phyloP scores from a whole-genome alignment of 2,113 vertebrate genomes.

The Tympanuchus pallidicinctus region DNA sequence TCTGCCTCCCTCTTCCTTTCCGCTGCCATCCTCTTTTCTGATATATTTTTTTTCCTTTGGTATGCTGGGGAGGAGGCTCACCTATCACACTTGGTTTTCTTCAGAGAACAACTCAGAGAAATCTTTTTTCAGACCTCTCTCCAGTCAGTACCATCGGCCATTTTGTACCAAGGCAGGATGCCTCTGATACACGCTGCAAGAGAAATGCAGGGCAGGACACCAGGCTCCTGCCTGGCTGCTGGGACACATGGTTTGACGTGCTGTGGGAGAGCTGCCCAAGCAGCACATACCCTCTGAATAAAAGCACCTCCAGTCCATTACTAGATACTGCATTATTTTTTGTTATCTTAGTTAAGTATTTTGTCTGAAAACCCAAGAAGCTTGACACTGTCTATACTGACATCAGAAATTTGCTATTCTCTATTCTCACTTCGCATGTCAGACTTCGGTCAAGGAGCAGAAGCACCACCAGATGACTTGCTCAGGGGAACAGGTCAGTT shows the following conservation, averaged over 20 bases:
- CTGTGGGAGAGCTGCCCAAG: background rate
- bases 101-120: background rate
- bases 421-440: background rate
- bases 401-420: background rate
- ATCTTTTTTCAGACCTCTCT: background rate
- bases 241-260: accelerated
- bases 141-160: background rate
- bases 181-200: background rate
- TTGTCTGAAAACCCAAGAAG: background rate
- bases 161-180: accelerated
- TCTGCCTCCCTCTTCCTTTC: background rate
- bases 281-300: background rate
- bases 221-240: background rate
- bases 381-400: background rate
- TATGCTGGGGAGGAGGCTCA: background rate
- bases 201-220: background rate
- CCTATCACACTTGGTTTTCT: background rate
- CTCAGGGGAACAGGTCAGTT: background rate
- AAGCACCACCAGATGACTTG: background rate
- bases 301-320: background rate
- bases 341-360: background rate
- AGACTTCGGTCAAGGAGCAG: background rate
- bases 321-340: background rate
- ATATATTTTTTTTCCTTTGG: background rate
- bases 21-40: accelerated